These are phyloP conservation scores for Pachliopta kotzebuea DNA, from an alignment of 2,888 invertebrate species.

Conservation along the genomic window DNA sequence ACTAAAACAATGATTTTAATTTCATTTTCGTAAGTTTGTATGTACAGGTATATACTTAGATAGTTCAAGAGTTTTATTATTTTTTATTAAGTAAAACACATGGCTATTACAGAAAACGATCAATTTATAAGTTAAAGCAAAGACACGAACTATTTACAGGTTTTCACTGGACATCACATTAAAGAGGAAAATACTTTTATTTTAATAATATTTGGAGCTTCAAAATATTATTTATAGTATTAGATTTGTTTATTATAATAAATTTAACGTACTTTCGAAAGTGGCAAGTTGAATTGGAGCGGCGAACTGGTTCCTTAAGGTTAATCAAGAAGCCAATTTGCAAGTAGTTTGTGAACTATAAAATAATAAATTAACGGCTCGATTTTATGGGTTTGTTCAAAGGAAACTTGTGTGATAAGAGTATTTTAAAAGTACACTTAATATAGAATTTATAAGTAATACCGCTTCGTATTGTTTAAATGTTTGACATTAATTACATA, in stretches of 20 bases:
- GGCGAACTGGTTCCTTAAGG: conserved; percentile 51
- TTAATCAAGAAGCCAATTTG: conserved; percentile 77
- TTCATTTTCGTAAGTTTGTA: no score
- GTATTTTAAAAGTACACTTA: not conserved
- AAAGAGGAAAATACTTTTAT: no score
- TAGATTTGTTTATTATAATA: not conserved
- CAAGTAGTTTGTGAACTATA: conserved; percentile 70
- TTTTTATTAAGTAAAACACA: no score
- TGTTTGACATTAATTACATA: not conserved
- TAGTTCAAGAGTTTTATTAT: no score
- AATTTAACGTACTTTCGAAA: conserved; percentile 41
- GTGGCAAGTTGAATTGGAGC: conserved; percentile 46
- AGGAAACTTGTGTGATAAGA: conserved; percentile 47
- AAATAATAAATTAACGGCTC: conserved; percentile 54
- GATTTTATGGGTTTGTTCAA: conserved; percentile 52
- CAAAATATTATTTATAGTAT: no score
- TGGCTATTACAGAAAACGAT: no score
- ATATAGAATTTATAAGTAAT: not conserved
- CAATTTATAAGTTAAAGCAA: no score
- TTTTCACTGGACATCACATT: no score
- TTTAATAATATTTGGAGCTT: no score
- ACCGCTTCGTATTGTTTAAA: not conserved
- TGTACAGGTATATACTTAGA: no score
- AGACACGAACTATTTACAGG: no score
- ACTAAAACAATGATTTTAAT: no score